Evolutionary conservation across 2,113 vertebrate species (phyloP).

Genomic region (Phalacrocorax aristotelis): DNA sequence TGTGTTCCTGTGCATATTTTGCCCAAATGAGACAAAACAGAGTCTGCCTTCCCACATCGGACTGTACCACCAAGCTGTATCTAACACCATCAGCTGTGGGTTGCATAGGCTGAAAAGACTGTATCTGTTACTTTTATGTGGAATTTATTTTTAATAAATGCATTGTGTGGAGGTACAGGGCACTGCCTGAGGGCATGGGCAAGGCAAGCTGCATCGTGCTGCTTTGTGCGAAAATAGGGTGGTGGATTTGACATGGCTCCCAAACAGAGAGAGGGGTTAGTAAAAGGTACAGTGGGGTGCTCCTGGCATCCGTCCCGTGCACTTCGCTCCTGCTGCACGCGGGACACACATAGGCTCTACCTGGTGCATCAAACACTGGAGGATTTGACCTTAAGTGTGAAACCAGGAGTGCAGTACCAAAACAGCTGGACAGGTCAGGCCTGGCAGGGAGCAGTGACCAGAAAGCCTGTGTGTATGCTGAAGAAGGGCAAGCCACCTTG

Average conservation of each 20-base stretch:
- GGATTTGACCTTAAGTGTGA: neutral
- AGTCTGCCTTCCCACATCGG: neutral
- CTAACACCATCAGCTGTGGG: neutral
- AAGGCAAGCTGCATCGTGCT: neutral
- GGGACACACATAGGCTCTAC: neutral
- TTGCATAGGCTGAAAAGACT: neutral
- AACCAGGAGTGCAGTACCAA: neutral
- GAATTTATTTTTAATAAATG: neutral
- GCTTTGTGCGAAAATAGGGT: neutral
- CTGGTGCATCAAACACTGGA: neutral
- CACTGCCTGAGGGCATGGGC: neutral
- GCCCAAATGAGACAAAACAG: neutral
- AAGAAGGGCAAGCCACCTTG: neutral
- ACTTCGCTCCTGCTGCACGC: neutral
- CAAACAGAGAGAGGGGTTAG: neutral
- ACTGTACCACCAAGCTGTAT: neutral
- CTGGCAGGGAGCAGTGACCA: neutral
- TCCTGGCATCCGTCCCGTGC: neutral
- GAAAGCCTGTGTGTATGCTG: neutral
- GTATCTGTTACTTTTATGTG: neutral
- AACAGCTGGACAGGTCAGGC: neutral
- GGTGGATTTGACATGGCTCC: neutral
- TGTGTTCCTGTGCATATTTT: neutral
- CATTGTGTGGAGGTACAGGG: neutral
- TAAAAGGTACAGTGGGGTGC: neutral